Evolutionary conservation across 2,113 vertebrate genomes (phyloP), one percentile per base, ranked within the genome.

Genomic region (Ictalurus furcatus): DNA sequence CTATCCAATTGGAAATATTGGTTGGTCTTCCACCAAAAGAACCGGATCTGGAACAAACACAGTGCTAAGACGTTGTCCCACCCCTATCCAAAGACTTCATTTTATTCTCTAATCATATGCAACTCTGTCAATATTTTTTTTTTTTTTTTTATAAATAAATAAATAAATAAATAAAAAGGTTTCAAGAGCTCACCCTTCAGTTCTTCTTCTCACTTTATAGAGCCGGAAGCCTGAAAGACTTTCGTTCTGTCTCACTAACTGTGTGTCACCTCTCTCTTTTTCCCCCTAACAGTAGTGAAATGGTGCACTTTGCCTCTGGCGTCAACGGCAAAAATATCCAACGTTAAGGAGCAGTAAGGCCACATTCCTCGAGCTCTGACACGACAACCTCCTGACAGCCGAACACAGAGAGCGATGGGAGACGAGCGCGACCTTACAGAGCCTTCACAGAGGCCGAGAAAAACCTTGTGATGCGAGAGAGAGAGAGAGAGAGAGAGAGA

Each of bases 351-450:
- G 90, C 80, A 85, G 90, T 69, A n/a, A 74, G 40, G 73, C 34
- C 19, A 48, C 89, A 92, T 93, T 91, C 92, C 92, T 81, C 14
- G 28, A 78, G 84, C 63, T 84, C 87, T 86, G 76, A 88, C 85
- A 83, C 48, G 17, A 87, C 88, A 87, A 85, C 84, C 63, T 89
- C 74, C 80, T 90, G 76, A 92, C 89, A 89, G 85, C 85, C 87
- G 73, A 84, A 91, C 82, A 86, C 44, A 65, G 56, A 88, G 28
- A 13, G 54, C 69, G 54, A 61, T 52, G 87, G 80, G 90, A 63
- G 59, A 79, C 44, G n/a, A 30, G 88, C 34, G n/a, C 91, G 90
- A 90, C 91, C 92, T 91, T 59, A 91, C 81, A 87, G 86, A 89
- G 84, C 78, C 48, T 81, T 65, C 59, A 7, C 82, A 23, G 67